Percentiles rank a stretch among this genome's conserved stretches.
These are phyloP conservation scores for Globia sparganii DNA, from an alignment of 2,888 invertebrate species.

Conservation along the genomic window DNA sequence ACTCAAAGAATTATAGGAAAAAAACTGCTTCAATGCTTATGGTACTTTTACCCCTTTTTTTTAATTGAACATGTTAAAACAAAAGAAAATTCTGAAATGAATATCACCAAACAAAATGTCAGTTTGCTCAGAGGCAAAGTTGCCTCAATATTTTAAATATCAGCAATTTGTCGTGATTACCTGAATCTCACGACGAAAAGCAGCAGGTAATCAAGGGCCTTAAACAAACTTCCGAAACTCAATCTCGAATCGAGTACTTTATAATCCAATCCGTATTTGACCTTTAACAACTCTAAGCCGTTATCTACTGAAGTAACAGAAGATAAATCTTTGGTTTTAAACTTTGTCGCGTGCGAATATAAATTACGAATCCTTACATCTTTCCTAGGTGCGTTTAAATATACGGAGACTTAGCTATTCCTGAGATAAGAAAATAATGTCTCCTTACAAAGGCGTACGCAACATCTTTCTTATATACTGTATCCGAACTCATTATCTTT, in stretches of 20 bases:
- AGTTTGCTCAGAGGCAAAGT: not conserved
- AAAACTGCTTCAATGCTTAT: not conserved
- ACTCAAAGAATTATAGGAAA: not conserved
- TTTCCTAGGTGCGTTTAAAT: constrained; percentile 82
- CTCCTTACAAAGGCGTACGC: constrained; percentile 82
- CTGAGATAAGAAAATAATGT: constrained; percentile 85
- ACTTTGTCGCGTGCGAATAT: constrained; percentile 80
- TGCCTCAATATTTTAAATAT: constrained; percentile 24
- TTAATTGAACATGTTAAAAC: not conserved
- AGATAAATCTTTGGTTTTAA: constrained; percentile 86
- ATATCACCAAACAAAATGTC: not conserved
- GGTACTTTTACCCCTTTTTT: not conserved
- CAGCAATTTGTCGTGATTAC: constrained; percentile 49
- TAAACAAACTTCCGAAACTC: constrained; percentile 73
- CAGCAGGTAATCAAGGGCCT: constrained; percentile 68
- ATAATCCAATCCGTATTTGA: constrained; percentile 77
- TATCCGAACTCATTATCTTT: constrained; percentile 88
- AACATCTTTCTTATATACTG: constrained; percentile 83
- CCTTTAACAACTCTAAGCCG: constrained; percentile 77
- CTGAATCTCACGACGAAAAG: constrained; percentile 29
- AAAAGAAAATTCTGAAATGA: not conserved
- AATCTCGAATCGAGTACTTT: constrained; percentile 77
- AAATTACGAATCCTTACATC: constrained; percentile 82
- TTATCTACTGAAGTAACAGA: constrained; percentile 76
- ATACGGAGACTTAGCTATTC: constrained; percentile 78